These are phyloP conservation scores for Drosophila parvula DNA, from an alignment of 1,140 invertebrate species.

Conservation along the genomic window DNA sequence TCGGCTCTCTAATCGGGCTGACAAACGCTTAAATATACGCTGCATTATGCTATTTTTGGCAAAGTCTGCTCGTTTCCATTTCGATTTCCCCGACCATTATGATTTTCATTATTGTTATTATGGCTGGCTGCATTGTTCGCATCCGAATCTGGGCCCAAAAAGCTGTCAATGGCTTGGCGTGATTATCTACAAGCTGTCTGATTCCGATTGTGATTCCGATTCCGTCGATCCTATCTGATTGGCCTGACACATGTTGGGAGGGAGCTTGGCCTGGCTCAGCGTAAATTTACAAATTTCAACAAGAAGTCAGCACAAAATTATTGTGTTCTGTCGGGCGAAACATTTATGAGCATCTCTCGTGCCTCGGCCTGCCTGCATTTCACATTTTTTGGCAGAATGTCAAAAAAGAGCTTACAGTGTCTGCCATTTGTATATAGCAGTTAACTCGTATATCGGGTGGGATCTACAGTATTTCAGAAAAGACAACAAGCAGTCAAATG, in stretches of 20 bases:
- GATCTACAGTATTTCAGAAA: conserved; percentile 4
- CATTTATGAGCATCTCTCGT: conserved; percentile 27
- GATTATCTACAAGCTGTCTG: conserved; percentile 47
- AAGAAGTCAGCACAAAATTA: conserved; percentile 81
- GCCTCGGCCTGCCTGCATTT: conserved; percentile 9
- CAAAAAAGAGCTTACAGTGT: conserved; percentile 50
- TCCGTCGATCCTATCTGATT: conserved; percentile 29
- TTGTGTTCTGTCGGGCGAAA: conserved; percentile 56
- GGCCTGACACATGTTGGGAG: conserved; percentile 55
- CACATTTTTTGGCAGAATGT: conserved; percentile 45
- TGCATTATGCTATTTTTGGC: conserved; percentile 54
- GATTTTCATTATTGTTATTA: conserved; percentile 47
- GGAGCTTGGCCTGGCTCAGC: conserved; percentile 59
- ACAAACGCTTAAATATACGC: conserved; percentile 35
- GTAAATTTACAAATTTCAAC: conserved; percentile 79
- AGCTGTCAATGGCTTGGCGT: conserved; percentile 45
- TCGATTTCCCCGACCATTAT: conserved; percentile 23
- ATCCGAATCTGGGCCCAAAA: conserved; percentile 28
- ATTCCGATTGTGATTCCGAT: conserved; percentile 30
- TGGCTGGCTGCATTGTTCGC: conserved; percentile 50
- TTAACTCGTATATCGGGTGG: background rate
- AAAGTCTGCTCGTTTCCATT: conserved; percentile 49
- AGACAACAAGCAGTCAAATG: conserved; percentile 1
- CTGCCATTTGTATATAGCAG: conserved; percentile 33
- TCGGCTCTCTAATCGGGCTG: conserved; percentile 40